Base-by-base conservation (phyloP, 92 coral and sea anemone species). In the Parazoanthus swiftii region DNA sequence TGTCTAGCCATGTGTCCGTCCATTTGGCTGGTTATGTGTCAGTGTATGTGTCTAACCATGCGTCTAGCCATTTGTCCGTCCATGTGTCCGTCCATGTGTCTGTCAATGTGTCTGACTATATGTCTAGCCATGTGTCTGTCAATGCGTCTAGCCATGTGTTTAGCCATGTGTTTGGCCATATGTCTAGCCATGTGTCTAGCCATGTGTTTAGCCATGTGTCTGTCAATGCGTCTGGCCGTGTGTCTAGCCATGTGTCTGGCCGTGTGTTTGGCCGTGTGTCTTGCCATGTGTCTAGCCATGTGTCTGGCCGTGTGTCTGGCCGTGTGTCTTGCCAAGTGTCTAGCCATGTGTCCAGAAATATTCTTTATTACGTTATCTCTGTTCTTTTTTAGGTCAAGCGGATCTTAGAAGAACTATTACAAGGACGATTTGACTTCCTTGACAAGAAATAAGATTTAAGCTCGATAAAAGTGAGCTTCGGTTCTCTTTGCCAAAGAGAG, bases 351-450 rank as follows among this genome's bases (percentile, higher is more conserved):
- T 54, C 20, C 59, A 54, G 77, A 29, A 33, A 8, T 21, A 48
- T 26, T 10, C 1, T 38, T 48, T 48, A 26, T n/a, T 7, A 18
- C 2, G 59, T 44, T 77, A 71, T 23, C 68, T 26, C 59, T 33
- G 78, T 59, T 50, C 8, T 46, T 35, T 82, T 76, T 42, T 79
- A 94, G 97, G 97, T 94, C 51, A 92, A 88, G 50, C 84, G 90
- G 74, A 88, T 94, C 16, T 81, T 94, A 58, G 93, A 92, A 14
- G 97, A 94, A 85, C 89, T 94, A 39, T 74, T 91, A 23, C 81
- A 88, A 23, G 91, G 95, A 51, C 86, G 97, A 72, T 94, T 94
- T 75, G 95, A 91, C 33, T 91, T 75, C 76, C n/a, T 90, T 33
- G 72, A 81, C 88, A 54, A 4, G 38, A 85, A 74, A 37, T 77